phyloP scores from a whole-genome alignment of 2,113 vertebrate species.

The Onychostoma macrolepis region DNA sequence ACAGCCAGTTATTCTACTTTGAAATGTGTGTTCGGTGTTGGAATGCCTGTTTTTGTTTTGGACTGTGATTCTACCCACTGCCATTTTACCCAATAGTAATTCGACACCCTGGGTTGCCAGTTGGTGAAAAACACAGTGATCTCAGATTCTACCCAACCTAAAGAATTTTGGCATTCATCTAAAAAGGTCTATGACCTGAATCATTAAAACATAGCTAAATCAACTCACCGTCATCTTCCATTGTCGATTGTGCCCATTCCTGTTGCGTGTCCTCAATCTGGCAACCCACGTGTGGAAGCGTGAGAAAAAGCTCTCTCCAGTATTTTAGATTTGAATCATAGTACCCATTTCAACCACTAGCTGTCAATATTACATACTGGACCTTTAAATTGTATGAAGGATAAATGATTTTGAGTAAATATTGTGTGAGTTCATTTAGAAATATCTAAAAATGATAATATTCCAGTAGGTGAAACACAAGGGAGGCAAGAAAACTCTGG shows the following conservation, averaged over 20 bases:
- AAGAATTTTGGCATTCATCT: background rate
- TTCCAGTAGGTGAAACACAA: background rate
- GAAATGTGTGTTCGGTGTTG: too few relatives aligned
- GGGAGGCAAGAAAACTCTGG: background rate
- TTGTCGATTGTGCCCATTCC: too few relatives aligned
- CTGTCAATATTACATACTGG: background rate
- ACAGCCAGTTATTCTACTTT: too few relatives aligned
- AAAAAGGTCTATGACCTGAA: background rate
- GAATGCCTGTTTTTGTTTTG: too few relatives aligned
- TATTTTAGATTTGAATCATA: background rate
- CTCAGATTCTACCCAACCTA: background rate
- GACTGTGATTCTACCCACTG: too few relatives aligned
- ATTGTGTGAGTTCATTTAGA: background rate
- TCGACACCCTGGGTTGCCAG: too few relatives aligned
- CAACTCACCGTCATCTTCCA: too few relatives aligned
- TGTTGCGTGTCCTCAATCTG: too few relatives aligned
- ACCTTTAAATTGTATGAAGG: too few relatives aligned
- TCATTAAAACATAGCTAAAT: background rate
- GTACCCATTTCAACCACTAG: background rate
- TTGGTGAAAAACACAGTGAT: too few relatives aligned
- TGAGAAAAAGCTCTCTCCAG: background rate
- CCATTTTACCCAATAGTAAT: too few relatives aligned
- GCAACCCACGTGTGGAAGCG: background rate
- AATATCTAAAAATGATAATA: background rate
- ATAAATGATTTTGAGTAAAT: background rate